Base-by-base conservation (phyloP, 2,888 invertebrate genomes). In the Hypsopygia costalis region DNA sequence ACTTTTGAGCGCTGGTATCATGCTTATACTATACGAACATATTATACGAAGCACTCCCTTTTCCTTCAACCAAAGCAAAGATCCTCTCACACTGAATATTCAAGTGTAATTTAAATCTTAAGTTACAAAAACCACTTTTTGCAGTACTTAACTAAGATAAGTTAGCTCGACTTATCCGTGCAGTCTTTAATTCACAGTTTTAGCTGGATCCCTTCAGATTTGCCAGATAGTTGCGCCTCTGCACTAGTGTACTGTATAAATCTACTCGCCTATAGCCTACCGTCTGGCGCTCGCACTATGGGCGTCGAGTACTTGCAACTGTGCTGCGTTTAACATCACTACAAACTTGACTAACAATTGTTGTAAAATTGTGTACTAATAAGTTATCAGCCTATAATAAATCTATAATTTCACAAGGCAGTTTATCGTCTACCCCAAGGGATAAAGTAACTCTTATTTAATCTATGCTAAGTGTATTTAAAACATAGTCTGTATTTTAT, bases 251-350 rank as follows among this genome's bases (percentile, higher is more conserved):
- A 30, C 2, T 25, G 25, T 25, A 27, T 25, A 32, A 31, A 22
- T 10, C 9, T 27, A 33, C 39, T 28, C 0, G 10, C 4, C 12
- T 32, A 32, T 32, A 38, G 6, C 38, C 25, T 25, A 32, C 62
- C 70, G 77, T 79, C 80, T 69, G 65, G 60, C 72, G 60, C 66
- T 51, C 43, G 54, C 56, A 64, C 59, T 58, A 60, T 57, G 62
- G 68, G 73, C 62, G 70, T 61, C 63, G 71, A 72, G 73, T 69
- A 69, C 66, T 60, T 59, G 55, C 54, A 50, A 45, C 47, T 12
- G 44, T 47, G 77, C 58, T 41, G 33, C 63, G 59, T 76, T 78
- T 55, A 51, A 35, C 44, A 30, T 10, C 16, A 27, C 43, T 44
- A n/a, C n/a, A n/a, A n/a, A n/a, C n/a, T n/a, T n/a, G n/a, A n/a